phyloP scores from a whole-genome alignment of 2,888 invertebrate species.

The Oxytorus armatus region DNA sequence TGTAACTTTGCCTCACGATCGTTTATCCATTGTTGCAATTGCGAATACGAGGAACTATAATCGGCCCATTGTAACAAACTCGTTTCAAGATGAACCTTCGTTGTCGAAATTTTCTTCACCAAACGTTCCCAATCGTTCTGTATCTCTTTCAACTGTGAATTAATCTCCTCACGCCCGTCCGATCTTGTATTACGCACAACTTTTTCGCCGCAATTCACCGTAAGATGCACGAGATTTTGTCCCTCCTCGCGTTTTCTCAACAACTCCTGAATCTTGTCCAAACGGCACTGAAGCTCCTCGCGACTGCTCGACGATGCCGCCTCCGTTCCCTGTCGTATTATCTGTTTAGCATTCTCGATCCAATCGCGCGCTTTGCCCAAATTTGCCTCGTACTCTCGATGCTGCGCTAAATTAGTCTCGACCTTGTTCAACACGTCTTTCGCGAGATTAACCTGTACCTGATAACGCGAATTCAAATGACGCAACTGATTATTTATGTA shows the following conservation, averaged over 20 bases:
- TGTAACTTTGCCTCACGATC: slow-evolving; percentile 96
- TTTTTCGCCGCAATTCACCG: slow-evolving; percentile 96
- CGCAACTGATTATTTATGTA: slow-evolving; percentile 95
- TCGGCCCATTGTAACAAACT: slow-evolving; percentile 97
- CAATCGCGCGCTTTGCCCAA: slow-evolving; percentile 91
- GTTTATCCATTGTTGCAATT: slow-evolving; percentile 96
- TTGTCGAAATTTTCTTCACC: slow-evolving; percentile 95
- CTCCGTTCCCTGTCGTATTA: slow-evolving; percentile 92
- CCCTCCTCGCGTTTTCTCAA: slow-evolving; percentile 94
- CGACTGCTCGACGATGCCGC: slow-evolving; percentile 91
- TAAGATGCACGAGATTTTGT: slow-evolving; percentile 93
- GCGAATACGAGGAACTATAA: slow-evolving; percentile 96
- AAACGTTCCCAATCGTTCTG: slow-evolving; percentile 97
- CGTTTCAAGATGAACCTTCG: slow-evolving; percentile 96
- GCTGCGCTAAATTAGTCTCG: slow-evolving; percentile 94
- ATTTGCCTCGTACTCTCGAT: slow-evolving; percentile 92
- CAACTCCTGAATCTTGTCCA: slow-evolving; percentile 92
- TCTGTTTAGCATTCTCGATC: slow-evolving; percentile 94
- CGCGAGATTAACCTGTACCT: slow-evolving; percentile 94
- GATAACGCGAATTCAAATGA: slow-evolving; percentile 94
- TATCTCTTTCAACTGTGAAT: slow-evolving; percentile 93
- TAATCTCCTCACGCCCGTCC: slow-evolving; percentile 95
- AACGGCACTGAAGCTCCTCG: slow-evolving; percentile 92
- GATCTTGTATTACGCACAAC: slow-evolving; percentile 94
- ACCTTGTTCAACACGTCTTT: slow-evolving; percentile 96